These are phyloP conservation scores for Luperina nickerlii DNA, from an alignment of 2,888 invertebrate species.

Conservation along the genomic window DNA sequence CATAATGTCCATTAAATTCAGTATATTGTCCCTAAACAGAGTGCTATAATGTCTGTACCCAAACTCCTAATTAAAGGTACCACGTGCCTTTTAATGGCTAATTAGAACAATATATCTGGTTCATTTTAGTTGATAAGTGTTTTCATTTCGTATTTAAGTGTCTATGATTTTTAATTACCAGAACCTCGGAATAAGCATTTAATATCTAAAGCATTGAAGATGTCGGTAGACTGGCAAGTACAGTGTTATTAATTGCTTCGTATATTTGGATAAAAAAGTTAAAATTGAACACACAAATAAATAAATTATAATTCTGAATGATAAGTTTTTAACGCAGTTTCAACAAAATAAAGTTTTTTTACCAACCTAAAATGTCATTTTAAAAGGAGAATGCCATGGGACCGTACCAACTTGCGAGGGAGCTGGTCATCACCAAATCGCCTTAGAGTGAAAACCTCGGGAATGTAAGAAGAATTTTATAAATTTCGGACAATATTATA, in stretches of 20 bases:
- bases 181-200: not conserved
- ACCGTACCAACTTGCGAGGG: too few species aligned
- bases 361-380: too few species aligned
- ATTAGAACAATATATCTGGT: constrained; percentile 49
- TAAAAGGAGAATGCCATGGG: too few species aligned
- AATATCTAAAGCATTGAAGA: not conserved
- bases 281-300: not conserved
- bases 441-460: too few species aligned
- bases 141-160: constrained; percentile 32
- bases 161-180: not conserved
- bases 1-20: constrained; percentile 63
- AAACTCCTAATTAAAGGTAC: constrained; percentile 54
- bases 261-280: not conserved
- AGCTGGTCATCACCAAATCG: too few species aligned
- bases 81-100: constrained; percentile 60
- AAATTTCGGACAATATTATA: too few species aligned
- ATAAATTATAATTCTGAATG: not conserved
- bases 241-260: not conserved
- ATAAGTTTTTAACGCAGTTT: not conserved
- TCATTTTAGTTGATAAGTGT: constrained; percentile 45
- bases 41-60: constrained; percentile 53
- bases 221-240: not conserved
- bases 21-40: constrained; percentile 58
- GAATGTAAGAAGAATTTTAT: too few species aligned
- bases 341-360: too few species aligned